Evolutionary conservation across 2,888 invertebrate genomes (phyloP).

Genomic region (Lycaena phlaeas): DNA sequence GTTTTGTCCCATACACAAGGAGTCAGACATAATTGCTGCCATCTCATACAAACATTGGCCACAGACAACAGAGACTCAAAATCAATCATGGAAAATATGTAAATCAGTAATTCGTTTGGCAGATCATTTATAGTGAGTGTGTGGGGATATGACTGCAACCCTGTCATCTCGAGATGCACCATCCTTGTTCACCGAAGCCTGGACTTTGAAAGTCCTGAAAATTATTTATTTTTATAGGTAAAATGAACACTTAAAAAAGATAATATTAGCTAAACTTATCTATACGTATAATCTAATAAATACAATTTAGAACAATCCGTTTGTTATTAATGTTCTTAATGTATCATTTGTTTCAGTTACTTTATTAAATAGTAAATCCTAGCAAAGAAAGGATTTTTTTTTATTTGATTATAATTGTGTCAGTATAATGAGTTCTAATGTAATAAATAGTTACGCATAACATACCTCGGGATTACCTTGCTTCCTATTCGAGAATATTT

Average conservation of each 20-base stretch:
- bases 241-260: too few relatives aligned
- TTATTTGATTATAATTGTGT: too few relatives aligned
- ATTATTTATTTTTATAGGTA: neutral
- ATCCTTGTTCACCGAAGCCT: constrained; percentile 37
- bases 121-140: constrained; percentile 60
- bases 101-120: constrained; percentile 67
- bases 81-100: constrained; percentile 69
- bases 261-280: too few relatives aligned
- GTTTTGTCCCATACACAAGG: constrained; percentile 69
- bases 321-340: neutral
- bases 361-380: too few relatives aligned
- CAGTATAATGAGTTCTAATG: neutral
- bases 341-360: too few relatives aligned
- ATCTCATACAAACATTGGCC: constrained; percentile 61
- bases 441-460: constrained; percentile 22
- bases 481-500: constrained; percentile 50
- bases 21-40: constrained; percentile 64
- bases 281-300: too few relatives aligned
- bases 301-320: neutral
- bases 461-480: constrained; percentile 53
- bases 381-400: too few relatives aligned
- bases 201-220: constrained; percentile 41
- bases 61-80: constrained; percentile 63
- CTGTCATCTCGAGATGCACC: constrained; percentile 65
- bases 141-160: constrained; percentile 38